These are phyloP conservation scores for Gibbula magus DNA, from an alignment of 2,888 invertebrate species.

Conservation along the genomic window DNA sequence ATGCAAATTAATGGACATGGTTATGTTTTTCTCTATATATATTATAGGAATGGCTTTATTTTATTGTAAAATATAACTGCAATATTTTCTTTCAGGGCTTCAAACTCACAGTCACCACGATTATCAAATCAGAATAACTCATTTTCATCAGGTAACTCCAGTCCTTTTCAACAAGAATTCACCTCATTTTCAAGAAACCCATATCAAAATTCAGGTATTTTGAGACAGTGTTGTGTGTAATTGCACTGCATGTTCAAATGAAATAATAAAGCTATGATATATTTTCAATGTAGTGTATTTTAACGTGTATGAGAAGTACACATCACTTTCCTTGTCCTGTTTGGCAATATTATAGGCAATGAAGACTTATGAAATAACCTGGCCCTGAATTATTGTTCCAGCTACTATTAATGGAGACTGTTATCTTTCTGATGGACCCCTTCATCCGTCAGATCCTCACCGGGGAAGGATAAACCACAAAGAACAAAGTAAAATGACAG, in stretches of 20 bases:
- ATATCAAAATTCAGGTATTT: conserved; percentile 20
- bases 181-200: conserved; percentile 16
- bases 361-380: too few species aligned
- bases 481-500: conserved; percentile 26
- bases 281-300: too few species aligned
- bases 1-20: too few species aligned
- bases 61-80: background rate
- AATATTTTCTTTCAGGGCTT: background rate
- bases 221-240: too few species aligned
- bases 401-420: conserved; percentile 33
- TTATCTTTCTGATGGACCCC: conserved; percentile 22
- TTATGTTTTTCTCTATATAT: too few species aligned
- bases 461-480: conserved; percentile 26
- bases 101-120: conserved; percentile 4
- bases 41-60: too few species aligned
- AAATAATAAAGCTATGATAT: too few species aligned
- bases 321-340: too few species aligned
- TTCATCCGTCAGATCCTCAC: conserved; percentile 30
- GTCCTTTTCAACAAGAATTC: conserved; percentile 27
- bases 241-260: too few species aligned
- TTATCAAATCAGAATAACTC: conserved; percentile 8
- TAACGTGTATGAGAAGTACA: too few species aligned
- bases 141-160: conserved; percentile 11
- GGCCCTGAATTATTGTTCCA: background rate
- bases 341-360: too few species aligned